Base-by-base conservation (phyloP, 35 echinoderm and acorn worm genomes). In the Apostichopus parvimensis region DNA sequence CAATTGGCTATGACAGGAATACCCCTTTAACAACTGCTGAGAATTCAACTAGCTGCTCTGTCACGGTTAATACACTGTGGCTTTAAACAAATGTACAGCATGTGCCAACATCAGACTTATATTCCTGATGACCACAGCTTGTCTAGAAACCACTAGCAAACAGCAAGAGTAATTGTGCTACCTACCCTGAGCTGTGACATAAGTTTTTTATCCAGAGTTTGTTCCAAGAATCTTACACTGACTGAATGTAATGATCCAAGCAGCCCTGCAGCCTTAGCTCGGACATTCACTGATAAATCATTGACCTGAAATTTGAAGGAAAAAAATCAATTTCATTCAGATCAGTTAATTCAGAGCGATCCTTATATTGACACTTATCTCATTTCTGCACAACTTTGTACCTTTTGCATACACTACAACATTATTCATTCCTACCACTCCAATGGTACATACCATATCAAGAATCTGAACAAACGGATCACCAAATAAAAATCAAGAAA, bases 121-220 rank as follows among this genome's bases (percentile, higher is more conserved):
- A 45, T 45, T 45, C 2, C 34, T 45, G 2, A 45, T 45, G 34
- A 45, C 3, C 2, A 45, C 34, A 45, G 34, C 3, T 45, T 45
- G 34, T 45, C 2, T 45, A 45, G 34, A 45, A 45, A 45, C 34
- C 34, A 45, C 4, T 45, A 45, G 34, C 34, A 45, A 34, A 45
- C 34, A 45, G 34, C 34, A 45, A 45, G 34, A 45, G 34, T 45
- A 45, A 4, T 45, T 45, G 18, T 68, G 11, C 64, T 8, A 83
- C 94, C 91, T 82, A 98, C 97, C 87, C 97, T 93, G 13, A 98
- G 89, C 52, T 93, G 90, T 91, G 97, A 96, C 97, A 98, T 96
- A 9, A 98, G 91, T 90, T 98, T 98, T 87, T 98, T 98, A 68
- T 98, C 96, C 65, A 98, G 84, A 18, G 96, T 98, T 82, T 98